Percentiles rank a stretch among this genome's conserved stretches.
Evolutionary conservation across 2,113 vertebrate species (phyloP).

Genomic region (Syngnathus floridae): DNA sequence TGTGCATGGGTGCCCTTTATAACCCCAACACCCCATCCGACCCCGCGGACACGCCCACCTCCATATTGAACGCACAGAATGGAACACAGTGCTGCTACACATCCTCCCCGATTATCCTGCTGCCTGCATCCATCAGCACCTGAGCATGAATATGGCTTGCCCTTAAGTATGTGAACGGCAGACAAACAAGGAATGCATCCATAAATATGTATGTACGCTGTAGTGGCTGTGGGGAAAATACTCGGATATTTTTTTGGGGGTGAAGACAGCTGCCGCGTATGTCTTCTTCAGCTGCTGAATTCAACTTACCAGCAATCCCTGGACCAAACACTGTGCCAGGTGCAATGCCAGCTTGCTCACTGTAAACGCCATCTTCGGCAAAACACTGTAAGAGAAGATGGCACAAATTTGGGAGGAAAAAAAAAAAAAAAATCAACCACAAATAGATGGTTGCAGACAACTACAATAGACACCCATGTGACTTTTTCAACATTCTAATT

Average conservation of each 20-base stretch:
- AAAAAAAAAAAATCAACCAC: neutral
- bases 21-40: conserved; percentile 14
- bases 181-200: conserved; percentile 27
- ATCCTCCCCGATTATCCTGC: conserved; percentile 47
- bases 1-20: conserved; percentile 60
- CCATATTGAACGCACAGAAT: conserved; percentile 42
- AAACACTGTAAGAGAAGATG: conserved; percentile 71
- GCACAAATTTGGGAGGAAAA: neutral
- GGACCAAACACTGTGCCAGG: conserved; percentile 80
- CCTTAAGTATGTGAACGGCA: conserved; percentile 32
- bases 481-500: neutral
- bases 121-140: conserved; percentile 40
- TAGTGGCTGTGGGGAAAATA: conserved; percentile 2
- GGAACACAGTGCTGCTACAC: conserved; percentile 54
- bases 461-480: neutral
- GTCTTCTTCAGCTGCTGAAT: conserved; percentile 1
- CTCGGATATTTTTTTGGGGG: conserved; percentile 1
- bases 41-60: conserved; percentile 18
- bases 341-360: conserved; percentile 75
- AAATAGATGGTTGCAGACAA: neutral
- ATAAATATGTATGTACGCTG: conserved; percentile 19
- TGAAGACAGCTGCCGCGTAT: conserved; percentile 13
- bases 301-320: conserved; percentile 80
- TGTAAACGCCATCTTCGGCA: conserved; percentile 77
- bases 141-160: conserved; percentile 45